Evolutionary conservation across 2,888 invertebrate genomes (phyloP), one percentile per base, ranked within the genome.

Genomic region (Temnothorax unifasciatus): DNA sequence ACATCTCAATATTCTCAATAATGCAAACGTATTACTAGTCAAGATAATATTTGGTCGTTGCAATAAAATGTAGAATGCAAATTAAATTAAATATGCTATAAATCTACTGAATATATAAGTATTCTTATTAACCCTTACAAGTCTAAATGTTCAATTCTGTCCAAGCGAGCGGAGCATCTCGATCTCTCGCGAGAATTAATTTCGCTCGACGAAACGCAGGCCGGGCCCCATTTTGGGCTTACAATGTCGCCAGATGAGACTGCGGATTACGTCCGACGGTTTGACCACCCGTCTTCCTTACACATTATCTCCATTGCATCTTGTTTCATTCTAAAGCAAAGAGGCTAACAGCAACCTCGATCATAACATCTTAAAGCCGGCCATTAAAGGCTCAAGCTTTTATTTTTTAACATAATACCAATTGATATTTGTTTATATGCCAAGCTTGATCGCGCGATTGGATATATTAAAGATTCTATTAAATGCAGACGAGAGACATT

Each of bases 231-330:
- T 73, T 81, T 81, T 73, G 59, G 59, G 79, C 59, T 47, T 50
- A 81, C 79, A 81, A 73, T 81, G 74, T 81, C 79, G 59, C 59
- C 79, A 73, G 79, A 81, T 81, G 79, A 81, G 79, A 81, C 34
- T 47, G 79, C 79, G 79, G 79, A 81, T 81, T 81, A 81, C 38
- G 47, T 73, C 74, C 74, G 29, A 73, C 38, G 47, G 74, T 81
- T 81, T 81, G 79, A 81, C 79, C 79, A 81, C 79, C 79, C 79
- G 59, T 81, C 73, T 74, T 81, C 47, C 34, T 81, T 81, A 59
- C 47, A 34, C 59, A 41, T 74, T 81, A 81, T 81, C 79, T 81
- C 74, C 74, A n/a, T 74, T 81, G 75, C 79, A 81, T 81, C 79
- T 73, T 81, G 74, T 81, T 73, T 47, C 79, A 74, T 38, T 81